Evolutionary conservation across 2,113 vertebrate species (phyloP).

Genomic region (Tetraodon nigroviridis): DNA sequence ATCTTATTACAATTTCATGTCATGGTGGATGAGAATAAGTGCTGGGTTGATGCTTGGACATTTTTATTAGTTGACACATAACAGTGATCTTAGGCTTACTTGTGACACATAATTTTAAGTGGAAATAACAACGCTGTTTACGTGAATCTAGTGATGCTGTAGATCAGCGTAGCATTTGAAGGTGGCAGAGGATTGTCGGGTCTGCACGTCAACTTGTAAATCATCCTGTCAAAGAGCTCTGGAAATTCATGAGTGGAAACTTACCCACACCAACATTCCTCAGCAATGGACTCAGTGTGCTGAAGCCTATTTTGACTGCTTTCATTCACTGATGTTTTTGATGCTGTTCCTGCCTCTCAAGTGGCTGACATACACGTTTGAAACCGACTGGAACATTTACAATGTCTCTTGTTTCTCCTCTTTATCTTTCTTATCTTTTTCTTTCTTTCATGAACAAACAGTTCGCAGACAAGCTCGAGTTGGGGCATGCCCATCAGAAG

Average conservation of each 20-base stretch:
- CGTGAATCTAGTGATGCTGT: no score
- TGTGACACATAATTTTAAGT: not conserved
- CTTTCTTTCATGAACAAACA: constrained; percentile 11
- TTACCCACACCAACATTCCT: constrained; percentile 32
- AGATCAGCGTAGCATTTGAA: no score
- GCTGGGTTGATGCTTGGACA: not conserved
- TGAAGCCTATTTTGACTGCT: constrained; percentile 14
- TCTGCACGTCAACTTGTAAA: constrained; percentile 22
- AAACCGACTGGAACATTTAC: no score
- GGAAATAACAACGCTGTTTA: no score
- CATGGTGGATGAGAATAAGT: not conserved
- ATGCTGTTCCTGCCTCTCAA: no score
- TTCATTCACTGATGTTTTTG: not conserved
- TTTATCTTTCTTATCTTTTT: not conserved
- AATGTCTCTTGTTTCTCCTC: constrained; percentile 5
- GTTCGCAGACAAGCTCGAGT: constrained; percentile 40
- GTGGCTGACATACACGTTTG: no score
- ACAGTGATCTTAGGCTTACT: not conserved
- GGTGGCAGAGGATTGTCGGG: not conserved
- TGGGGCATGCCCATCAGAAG: constrained; percentile 30
- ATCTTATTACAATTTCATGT: not conserved
- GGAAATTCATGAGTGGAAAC: constrained; percentile 26
- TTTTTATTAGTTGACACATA: not conserved
- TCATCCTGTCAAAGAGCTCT: constrained; percentile 29
- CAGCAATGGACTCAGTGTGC: constrained; percentile 44